Conservation (phyloP, 2,797 vertebrate species). For the Taeniopygia guttata region DNA sequence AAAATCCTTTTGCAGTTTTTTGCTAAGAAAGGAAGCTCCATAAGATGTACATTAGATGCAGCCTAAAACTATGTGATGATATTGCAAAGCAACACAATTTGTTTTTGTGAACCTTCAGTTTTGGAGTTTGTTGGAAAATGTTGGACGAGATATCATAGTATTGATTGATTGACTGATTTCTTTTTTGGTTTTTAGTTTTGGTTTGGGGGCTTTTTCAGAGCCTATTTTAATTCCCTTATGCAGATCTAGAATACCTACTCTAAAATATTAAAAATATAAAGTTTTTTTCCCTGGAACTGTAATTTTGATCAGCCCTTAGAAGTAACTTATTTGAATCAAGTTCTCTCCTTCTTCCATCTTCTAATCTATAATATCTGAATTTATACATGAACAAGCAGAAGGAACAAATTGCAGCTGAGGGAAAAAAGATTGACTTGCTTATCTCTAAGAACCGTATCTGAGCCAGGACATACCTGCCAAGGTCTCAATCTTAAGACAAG, state of each 20-base stretch:
- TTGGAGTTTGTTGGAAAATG: background rate
- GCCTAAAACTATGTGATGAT: background rate
- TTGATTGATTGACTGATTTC: background rate
- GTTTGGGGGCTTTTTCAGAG: background rate
- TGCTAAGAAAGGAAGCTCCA: background rate
- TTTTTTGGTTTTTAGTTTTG: background rate
- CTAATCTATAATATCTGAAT: background rate
- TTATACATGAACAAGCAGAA: background rate
- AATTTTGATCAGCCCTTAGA: background rate
- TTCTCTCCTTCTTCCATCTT: background rate
- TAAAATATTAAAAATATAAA: accelerated
- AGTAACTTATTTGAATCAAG: background rate
- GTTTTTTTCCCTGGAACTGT: background rate
- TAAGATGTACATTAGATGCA: background rate
- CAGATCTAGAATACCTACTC: background rate
- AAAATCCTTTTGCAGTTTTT: background rate
- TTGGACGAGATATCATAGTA: background rate
- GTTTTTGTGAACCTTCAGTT: background rate
- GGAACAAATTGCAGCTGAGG: background rate
- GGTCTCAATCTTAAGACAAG: background rate
- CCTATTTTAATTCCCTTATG: background rate
- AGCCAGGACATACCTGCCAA: background rate
- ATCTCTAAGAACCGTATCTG: background rate
- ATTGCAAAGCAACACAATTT: background rate
- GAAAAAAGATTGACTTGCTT: background rate